Percentiles rank a stretch among this genome's conserved stretches.
These are phyloP conservation scores for Dromaius novaehollandiae DNA, from an alignment of 2,113 vertebrate genomes.

Conservation along the genomic window DNA sequence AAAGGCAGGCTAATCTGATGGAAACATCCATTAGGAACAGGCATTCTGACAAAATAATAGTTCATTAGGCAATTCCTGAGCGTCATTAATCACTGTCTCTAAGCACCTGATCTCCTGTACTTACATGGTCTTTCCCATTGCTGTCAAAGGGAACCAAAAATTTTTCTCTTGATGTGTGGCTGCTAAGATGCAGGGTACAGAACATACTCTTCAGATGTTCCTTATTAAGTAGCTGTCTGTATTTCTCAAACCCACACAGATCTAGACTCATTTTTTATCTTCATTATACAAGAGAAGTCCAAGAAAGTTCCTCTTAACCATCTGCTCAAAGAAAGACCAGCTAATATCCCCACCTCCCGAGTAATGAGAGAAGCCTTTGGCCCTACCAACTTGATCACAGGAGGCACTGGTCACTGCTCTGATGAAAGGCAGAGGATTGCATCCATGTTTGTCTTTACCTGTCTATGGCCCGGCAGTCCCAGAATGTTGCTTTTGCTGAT, in stretches of 20 bases:
- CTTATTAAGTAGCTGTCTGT: not conserved
- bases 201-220: slow-evolving; percentile 9
- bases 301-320: not conserved
- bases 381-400: not conserved
- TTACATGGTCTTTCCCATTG: not conserved
- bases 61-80: not conserved
- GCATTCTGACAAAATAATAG: not conserved
- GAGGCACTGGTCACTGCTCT: not conserved
- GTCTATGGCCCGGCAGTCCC: accelerated
- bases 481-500: accelerated
- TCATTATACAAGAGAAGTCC: not conserved
- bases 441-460: not conserved
- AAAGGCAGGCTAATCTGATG: not conserved
- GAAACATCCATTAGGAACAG: not conserved
- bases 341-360: not conserved
- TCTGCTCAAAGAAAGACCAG: not conserved
- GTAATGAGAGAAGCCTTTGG: not conserved
- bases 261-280: not conserved
- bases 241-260: slow-evolving; percentile 26
- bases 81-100: not conserved
- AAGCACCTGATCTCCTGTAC: not conserved
- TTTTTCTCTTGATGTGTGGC: not conserved
- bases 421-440: not conserved
- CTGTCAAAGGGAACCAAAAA: not conserved
- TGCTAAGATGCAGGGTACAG: slow-evolving; percentile 28